Evolutionary conservation across 2,113 vertebrate species (phyloP).

Genomic region (Actinemys pallida): DNA sequence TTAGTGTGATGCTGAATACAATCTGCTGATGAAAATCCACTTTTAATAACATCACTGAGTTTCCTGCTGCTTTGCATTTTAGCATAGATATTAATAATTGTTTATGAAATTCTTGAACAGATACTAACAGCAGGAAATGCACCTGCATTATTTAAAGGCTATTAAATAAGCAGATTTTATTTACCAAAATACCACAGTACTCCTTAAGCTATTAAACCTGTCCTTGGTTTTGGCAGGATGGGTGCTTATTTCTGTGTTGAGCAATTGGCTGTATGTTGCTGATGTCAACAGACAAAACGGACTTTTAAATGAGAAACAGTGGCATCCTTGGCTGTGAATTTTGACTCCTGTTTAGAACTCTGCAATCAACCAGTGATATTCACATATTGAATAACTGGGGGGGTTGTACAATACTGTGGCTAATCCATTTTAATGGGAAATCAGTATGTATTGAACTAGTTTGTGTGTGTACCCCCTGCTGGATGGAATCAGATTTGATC

Average conservation of each 20-base stretch:
- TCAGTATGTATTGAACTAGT: not conserved
- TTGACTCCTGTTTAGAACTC: not conserved
- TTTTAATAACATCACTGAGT: rapidly evolving
- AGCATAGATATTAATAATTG: not conserved
- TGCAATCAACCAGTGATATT: not conserved
- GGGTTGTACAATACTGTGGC: conserved; percentile 7
- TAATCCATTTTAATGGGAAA: conserved; percentile 37
- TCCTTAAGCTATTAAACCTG: not conserved
- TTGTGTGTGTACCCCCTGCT: not conserved
- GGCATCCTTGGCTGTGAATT: not conserved
- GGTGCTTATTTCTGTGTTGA: not conserved
- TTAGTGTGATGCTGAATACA: not conserved
- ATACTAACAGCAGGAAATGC: not conserved
- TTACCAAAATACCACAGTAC: not conserved
- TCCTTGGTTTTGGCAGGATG: rapidly evolving
- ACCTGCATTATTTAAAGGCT: not conserved
- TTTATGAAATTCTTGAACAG: not conserved
- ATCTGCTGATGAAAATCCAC: not conserved
- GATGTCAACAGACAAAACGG: rapidly evolving
- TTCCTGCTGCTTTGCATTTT: not conserved
- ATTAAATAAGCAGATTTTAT: not conserved
- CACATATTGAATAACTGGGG: conserved; percentile 25
- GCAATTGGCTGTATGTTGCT: rapidly evolving
- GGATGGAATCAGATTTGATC: rapidly evolving
- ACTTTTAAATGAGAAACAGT: not conserved